Conservation (phyloP, 1,140 invertebrate species). For the Idris sp. region DNA sequence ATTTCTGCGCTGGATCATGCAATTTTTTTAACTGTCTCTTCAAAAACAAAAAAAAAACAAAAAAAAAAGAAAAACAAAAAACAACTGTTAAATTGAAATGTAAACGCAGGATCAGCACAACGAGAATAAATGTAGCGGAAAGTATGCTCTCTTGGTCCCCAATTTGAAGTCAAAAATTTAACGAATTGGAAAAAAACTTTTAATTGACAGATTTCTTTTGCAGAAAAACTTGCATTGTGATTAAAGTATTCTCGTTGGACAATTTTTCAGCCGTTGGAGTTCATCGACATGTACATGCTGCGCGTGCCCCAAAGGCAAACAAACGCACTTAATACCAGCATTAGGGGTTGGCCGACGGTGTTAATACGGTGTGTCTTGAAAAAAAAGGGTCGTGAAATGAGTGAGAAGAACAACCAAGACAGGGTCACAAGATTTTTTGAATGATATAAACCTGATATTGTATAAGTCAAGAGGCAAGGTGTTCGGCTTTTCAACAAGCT, state of each 20-base stretch:
- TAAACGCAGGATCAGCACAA: too few species aligned
- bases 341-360: constrained; percentile 63
- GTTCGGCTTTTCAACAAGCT: constrained; percentile 58
- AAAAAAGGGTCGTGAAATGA: constrained; percentile 53
- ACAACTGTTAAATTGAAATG: too few species aligned
- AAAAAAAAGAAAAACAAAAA: too few species aligned
- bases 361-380: constrained; percentile 50
- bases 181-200: neutral
- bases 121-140: too few species aligned
- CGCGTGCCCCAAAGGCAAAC: constrained; percentile 51
- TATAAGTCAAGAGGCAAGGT: constrained; percentile 68
- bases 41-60: too few species aligned
- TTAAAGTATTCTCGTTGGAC: constrained; percentile 46
- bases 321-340: constrained; percentile 67
- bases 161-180: too few species aligned
- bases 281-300: constrained; percentile 57
- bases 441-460: constrained; percentile 55
- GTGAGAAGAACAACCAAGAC: constrained; percentile 12
- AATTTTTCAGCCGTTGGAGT: constrained; percentile 72
- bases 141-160: too few species aligned
- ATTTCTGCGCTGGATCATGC: too few species aligned
- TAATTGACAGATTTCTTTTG: constrained; percentile 18
- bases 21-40: too few species aligned
- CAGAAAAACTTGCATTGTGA: constrained; percentile 9
- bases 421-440: constrained; percentile 36